These are phyloP conservation scores for Lamprotornis superbus DNA, from an alignment of 2,113 vertebrate species.

Conservation along the genomic window DNA sequence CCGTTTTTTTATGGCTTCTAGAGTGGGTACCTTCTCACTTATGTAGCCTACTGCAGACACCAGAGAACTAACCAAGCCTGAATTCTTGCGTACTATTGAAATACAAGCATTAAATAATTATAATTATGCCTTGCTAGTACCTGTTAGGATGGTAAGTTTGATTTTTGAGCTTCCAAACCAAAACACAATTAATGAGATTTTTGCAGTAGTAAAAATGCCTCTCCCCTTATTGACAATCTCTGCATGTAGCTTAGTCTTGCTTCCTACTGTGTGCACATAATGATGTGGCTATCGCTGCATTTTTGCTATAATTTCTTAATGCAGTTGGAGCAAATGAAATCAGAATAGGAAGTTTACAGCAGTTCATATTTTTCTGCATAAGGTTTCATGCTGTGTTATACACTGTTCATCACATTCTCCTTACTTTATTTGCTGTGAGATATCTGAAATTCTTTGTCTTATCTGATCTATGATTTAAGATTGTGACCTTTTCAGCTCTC, in stretches of 20 bases:
- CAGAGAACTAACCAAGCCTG: not conserved
- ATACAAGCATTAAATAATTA: not conserved
- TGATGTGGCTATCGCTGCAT: not conserved
- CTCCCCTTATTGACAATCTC: not conserved
- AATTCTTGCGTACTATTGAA: not conserved
- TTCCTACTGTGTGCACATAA: conserved; percentile 3
- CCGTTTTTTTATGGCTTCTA: not conserved
- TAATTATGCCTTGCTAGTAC: not conserved
- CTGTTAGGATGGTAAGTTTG: not conserved
- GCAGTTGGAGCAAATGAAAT: not conserved
- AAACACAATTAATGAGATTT: conserved; percentile 17
- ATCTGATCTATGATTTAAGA: conserved; percentile 52
- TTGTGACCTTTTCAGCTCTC: conserved; percentile 60
- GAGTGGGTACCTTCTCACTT: not conserved
- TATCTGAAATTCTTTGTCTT: conserved; percentile 45
- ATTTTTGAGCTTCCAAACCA: conserved; percentile 1
- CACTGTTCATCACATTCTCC: not conserved
- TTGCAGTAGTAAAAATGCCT: not conserved
- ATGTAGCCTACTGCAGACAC: not conserved
- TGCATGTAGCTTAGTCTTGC: not conserved
- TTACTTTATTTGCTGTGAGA: conserved; percentile 22
- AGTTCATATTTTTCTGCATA: not conserved
- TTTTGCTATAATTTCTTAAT: conserved; percentile 25
- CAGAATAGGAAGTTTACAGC: conserved; percentile 20
- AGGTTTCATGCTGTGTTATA: not conserved